phyloP scores from a whole-genome alignment of 1,140 invertebrate species.

The Hylaeus anthracinus region DNA sequence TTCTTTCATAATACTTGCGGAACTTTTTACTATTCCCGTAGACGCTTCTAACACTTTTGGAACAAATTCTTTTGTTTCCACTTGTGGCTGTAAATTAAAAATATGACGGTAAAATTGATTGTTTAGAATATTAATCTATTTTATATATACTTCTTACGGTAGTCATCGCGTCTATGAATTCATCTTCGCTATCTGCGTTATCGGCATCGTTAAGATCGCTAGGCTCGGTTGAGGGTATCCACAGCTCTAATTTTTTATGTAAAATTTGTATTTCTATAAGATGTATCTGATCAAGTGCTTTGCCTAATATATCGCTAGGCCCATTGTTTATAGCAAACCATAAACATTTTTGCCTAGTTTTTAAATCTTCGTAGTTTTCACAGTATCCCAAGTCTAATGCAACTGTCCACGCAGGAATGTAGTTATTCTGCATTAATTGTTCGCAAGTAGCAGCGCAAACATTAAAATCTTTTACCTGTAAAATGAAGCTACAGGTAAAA shows the following conservation, averaged over 20 bases:
- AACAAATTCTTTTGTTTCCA: conserved; percentile 76
- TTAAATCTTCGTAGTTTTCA: conserved; percentile 80
- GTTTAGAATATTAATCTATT: background rate
- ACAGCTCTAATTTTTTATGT: conserved; percentile 72
- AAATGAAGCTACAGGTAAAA: conserved; percentile 49
- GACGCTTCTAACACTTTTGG: conserved; percentile 78
- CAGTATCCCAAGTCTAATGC: conserved; percentile 80
- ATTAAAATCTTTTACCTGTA: conserved; percentile 80
- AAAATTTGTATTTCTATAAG: conserved; percentile 75
- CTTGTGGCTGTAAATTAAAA: conserved; percentile 68
- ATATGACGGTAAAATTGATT: conserved; percentile 19
- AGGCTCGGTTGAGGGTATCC: conserved; percentile 61
- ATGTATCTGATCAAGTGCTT: conserved; percentile 80
- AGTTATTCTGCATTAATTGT: conserved; percentile 80
- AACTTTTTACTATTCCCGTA: conserved; percentile 76
- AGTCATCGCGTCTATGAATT: conserved; percentile 73
- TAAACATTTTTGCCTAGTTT: conserved; percentile 80
- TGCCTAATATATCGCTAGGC: conserved; percentile 80
- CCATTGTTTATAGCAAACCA: conserved; percentile 83
- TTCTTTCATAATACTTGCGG: conserved; percentile 74
- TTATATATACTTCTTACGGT: conserved; percentile 60
- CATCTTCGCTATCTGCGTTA: conserved; percentile 66
- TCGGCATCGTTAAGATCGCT: conserved; percentile 56
- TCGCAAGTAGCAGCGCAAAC: conserved; percentile 81
- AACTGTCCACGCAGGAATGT: conserved; percentile 82